Base-by-base conservation (phyloP, 2,113 vertebrate genomes). In the Anguilla rostrata region DNA sequence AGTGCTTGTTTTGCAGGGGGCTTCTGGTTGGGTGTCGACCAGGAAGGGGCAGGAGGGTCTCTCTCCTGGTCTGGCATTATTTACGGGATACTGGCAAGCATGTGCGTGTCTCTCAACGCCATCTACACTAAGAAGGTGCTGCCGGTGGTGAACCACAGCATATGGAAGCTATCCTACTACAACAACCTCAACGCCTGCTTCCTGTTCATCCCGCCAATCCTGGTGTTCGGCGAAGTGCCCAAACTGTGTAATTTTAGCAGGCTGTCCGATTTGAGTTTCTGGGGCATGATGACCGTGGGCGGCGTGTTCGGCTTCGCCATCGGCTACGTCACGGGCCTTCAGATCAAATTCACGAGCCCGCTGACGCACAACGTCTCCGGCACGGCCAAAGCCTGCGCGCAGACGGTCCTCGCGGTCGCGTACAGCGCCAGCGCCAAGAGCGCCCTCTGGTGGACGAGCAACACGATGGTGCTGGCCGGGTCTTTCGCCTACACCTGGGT, bases 101-200 rank as follows among this genome's bases (percentile, higher is more conserved):
- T 97, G 2, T 98, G 95, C 0, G 97, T 99, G 57, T 99, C 97
- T 0, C 96, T 99, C 81, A 98, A 99, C 0, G 98, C 98, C 90
- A 99, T 99, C 94, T 99, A 95, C 90, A 99, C 98, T 46, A 99
- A 99, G 93, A 99, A 99, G 87, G 97, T 99, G 87, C 96, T 99
- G 92, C 97, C 97, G 0, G 97, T 94, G 0, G 97, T 99, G 87
- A 97, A 98, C 0, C 96, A 96, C 18, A 99, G 97, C 94, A 97
- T 99, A 93, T 99, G 98, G 98, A 98, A 96, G 78, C 95, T 99
- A 75, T 98, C 97, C 56, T 99, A 95, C 95, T 99, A 99, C 92
- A 99, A 99, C 94, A 99, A 99, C 1, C 12, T 97, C 81, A 99
- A 99, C 0, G 97, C 98, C 39, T 98, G 96, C 2, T 39, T 97